Percentiles rank a stretch among this genome's conserved stretches.
Evolutionary conservation across 2,797 vertebrate species (phyloP).

Genomic region (Melanogrammus aeglefinus): DNA sequence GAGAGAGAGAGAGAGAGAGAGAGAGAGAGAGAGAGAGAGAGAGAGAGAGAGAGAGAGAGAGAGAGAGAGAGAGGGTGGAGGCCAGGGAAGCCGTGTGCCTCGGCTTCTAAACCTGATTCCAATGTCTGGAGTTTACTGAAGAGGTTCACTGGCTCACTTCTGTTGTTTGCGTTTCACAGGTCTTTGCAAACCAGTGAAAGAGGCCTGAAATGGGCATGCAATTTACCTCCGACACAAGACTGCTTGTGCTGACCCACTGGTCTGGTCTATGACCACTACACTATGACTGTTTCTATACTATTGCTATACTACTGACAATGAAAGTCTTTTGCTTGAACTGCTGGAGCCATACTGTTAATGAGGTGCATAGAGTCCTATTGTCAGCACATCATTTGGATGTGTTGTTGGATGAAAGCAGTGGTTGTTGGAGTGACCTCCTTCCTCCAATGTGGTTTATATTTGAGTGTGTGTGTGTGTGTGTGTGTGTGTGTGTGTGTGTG

Average conservation of each 20-base stretch:
- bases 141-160: too few relatives aligned
- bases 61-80: not conserved
- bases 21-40: not conserved
- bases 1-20: not conserved
- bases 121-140: too few relatives aligned
- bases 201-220: not conserved
- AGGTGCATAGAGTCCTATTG: too few relatives aligned
- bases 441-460: not conserved
- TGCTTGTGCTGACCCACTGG: not conserved
- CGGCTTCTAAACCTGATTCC: not conserved
- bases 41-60: not conserved
- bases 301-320: not conserved
- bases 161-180: too few relatives aligned
- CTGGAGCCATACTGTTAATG: too few relatives aligned
- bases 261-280: not conserved
- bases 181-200: too few relatives aligned
- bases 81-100: not conserved
- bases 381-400: too few relatives aligned
- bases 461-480: not conserved
- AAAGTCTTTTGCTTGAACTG: too few relatives aligned
- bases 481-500: not conserved
- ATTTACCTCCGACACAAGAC: not conserved
- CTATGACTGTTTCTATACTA: not conserved
- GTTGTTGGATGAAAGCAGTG: too few relatives aligned
- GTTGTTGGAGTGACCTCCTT: too few relatives aligned